Evolutionary conservation across 2,797 vertebrate genomes (phyloP), one percentile per base, ranked within the genome.

Genomic region (Sebastes diaconus): DNA sequence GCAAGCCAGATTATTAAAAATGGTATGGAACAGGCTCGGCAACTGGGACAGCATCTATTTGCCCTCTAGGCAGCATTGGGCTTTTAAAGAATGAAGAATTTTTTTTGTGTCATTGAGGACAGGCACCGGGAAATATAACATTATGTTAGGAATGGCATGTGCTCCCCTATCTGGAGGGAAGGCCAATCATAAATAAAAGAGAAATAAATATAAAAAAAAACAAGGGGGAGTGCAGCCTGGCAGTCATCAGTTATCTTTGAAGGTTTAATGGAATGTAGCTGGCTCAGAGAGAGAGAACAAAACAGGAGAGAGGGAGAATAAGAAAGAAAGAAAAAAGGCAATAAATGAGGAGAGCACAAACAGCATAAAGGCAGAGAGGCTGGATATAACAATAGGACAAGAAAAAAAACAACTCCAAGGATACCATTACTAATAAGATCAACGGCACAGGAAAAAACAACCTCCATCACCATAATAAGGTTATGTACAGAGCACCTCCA

Each of bases 171-270:
- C 87, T 79, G 22, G 73, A 83, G 86, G 89, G 90, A 73, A 88
- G 87, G 83, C 79, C 79, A 87, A 88, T 90, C 90, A 93, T 92
- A 90, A 94, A 93, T 89, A 84, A 88, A 88, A 87, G 34, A 81
- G 59, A 93, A 90, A 90, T 78, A 91, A 69, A 92, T 81, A 42
- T 54, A 73, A 77, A 81, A 80, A 80, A 87, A 64, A 80, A 80
- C 13, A 42, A 14, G 39, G 39, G 27, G 52, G 52, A 80, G 67
- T 29, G 75, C 61, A 76, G 75, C 77, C 77, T 80, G 90, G 85
- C 87, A 91, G 89, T 90, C 93, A 91, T 94, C 90, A 80, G 86
- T 94, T 94, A 94, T 93, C 90, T 93, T 76, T 89, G 88, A 93
- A 94, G 90, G 87, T 90, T 92, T 94, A 93, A 94, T 93, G 93